These are phyloP conservation scores for Trachymyrmex cornetzi DNA, from an alignment of 1,140 invertebrate species.

Conservation along the genomic window DNA sequence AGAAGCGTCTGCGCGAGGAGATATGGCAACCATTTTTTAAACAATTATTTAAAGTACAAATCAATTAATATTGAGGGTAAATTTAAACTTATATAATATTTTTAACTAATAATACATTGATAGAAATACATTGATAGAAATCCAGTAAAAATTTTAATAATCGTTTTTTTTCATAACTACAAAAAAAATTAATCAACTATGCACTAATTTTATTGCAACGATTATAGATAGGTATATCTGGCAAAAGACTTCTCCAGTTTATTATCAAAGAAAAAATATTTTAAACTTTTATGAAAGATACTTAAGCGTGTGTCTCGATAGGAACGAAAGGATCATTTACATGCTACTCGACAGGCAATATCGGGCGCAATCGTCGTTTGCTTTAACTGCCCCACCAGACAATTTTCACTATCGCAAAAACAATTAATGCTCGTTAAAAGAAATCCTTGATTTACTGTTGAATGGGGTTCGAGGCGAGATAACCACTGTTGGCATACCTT, in stretches of 20 bases:
- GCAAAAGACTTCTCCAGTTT: neutral
- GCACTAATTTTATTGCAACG: neutral
- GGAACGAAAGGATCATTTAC: constrained; percentile 76
- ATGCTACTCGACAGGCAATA: constrained; percentile 79
- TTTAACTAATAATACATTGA: neutral
- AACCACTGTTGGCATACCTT: constrained; percentile 78
- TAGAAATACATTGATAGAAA: constrained; percentile 1
- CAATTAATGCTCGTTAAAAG: constrained; percentile 87
- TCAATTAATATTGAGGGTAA: neutral
- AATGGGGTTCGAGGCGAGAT: constrained; percentile 82
- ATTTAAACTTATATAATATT: constrained; percentile 2
- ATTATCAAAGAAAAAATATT: neutral
- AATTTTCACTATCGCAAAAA: constrained; percentile 86
- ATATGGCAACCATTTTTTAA: constrained; percentile 23
- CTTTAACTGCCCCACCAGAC: constrained; percentile 79
- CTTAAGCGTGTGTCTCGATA: constrained; percentile 21
- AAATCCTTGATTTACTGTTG: constrained; percentile 86
- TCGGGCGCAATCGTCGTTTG: constrained; percentile 79
- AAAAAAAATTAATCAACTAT: neutral
- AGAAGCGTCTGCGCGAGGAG: neutral
- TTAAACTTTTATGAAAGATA: constrained; percentile 4
- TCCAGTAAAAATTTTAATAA: neutral
- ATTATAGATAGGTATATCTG: neutral
- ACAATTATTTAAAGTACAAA: neutral
- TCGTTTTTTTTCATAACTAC: neutral